These are phyloP conservation scores for Syrista parreyssii DNA, from an alignment of 2,888 invertebrate species.

Conservation along the genomic window DNA sequence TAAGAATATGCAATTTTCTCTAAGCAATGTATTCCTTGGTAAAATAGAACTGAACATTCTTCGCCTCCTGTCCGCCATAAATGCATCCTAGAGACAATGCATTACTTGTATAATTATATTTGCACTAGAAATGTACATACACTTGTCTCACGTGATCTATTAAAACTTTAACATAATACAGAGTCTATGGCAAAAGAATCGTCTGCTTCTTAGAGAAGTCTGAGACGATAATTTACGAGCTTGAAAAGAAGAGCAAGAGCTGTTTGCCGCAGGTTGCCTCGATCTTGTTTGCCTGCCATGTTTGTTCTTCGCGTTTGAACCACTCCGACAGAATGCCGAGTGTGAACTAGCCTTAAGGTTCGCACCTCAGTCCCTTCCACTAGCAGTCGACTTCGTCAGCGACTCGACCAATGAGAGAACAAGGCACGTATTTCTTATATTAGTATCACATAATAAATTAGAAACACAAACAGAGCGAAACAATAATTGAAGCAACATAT, in stretches of 20 bases:
- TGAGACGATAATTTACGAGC: constrained; percentile 19
- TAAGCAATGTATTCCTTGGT: background rate
- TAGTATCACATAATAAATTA: background rate
- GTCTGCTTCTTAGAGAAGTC: constrained; percentile 10
- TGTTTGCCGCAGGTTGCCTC: constrained; percentile 8
- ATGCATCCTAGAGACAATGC: background rate
- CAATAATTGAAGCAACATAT: background rate
- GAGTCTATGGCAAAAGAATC: background rate
- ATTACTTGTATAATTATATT: background rate
- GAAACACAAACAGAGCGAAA: background rate
- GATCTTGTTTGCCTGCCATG: constrained; percentile 23
- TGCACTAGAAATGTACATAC: background rate
- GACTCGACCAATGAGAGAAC: background rate
- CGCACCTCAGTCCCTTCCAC: background rate
- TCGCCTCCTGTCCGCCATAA: background rate
- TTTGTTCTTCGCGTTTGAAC: constrained; percentile 20
- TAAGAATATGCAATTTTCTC: background rate
- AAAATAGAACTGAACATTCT: background rate
- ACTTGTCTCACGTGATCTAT: background rate
- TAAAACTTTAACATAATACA: background rate
- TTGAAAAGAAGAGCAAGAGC: constrained; percentile 6
- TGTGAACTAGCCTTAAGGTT: background rate
- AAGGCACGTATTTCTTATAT: background rate
- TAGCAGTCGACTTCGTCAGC: background rate
- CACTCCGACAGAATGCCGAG: constrained; percentile 22